Evolutionary conservation across 2,113 vertebrate species (phyloP).

Genomic region (Colossoma macropomum): DNA sequence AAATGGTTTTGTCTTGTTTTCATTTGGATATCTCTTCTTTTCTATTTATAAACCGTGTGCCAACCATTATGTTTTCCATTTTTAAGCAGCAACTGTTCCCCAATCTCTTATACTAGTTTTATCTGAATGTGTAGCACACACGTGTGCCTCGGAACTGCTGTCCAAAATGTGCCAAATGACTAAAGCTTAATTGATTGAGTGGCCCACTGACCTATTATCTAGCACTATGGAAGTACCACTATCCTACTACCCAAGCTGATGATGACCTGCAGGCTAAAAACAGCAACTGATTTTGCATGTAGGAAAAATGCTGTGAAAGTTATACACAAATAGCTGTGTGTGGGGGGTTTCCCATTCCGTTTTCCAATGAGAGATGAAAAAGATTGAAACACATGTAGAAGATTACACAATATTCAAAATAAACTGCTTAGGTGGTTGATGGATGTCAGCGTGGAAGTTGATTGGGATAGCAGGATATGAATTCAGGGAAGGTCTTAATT

Average conservation of each 20-base stretch:
- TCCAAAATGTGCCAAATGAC: neutral
- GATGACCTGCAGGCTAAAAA: neutral
- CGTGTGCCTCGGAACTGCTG: neutral
- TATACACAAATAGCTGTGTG: neutral
- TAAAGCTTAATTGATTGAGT: neutral
- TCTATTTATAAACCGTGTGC: too few species aligned
- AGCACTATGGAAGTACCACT: neutral
- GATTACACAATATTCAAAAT: neutral
- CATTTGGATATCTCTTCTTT: too few species aligned
- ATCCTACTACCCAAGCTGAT: neutral
- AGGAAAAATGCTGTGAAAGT: neutral
- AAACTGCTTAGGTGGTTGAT: neutral
- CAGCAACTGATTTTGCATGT: neutral
- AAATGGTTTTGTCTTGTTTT: neutral
- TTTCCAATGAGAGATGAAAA: neutral
- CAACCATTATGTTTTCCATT: too few species aligned
- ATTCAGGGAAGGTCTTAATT: too few species aligned
- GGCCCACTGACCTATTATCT: constrained; percentile 7
- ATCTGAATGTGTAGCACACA: neutral
- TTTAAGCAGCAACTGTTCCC: too few species aligned
- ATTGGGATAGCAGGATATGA: too few species aligned
- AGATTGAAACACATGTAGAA: neutral
- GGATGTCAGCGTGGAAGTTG: too few species aligned
- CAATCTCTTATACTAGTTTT: neutral
- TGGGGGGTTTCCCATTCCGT: neutral